Conservation (phyloP, 2,888 invertebrate genomes). For the Synergus itoensis region DNA sequence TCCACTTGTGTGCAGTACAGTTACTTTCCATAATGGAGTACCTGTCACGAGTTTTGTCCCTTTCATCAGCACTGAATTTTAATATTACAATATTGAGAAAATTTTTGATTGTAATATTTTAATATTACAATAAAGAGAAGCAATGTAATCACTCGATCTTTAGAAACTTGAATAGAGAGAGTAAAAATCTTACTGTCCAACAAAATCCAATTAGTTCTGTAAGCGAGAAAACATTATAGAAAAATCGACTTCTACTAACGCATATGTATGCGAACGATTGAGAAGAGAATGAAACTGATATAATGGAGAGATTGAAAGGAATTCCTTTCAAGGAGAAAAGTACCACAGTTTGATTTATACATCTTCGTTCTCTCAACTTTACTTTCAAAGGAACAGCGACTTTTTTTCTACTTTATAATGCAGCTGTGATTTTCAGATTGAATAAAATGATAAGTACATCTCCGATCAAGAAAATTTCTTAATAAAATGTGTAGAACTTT, state of each 20-base stretch:
- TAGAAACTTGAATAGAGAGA: background rate
- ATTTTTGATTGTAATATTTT: too few relatives aligned
- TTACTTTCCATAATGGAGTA: conserved; percentile 50
- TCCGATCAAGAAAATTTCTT: too few relatives aligned
- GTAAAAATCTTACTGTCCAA: background rate
- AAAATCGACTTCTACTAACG: background rate
- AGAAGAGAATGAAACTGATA: background rate
- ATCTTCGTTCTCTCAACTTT: background rate
- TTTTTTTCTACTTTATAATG: background rate
- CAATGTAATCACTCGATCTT: conserved; percentile 17
- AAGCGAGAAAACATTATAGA: background rate
- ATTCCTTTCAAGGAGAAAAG: background rate
- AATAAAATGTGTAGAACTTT: too few relatives aligned
- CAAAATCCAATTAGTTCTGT: background rate
- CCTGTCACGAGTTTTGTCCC: conserved; percentile 45
- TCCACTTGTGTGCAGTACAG: conserved; percentile 14
- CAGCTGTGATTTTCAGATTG: background rate
- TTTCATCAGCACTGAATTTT: conserved; percentile 15
- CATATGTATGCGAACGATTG: background rate
- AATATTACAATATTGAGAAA: background rate
- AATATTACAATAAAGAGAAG: background rate
- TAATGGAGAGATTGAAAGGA: background rate
- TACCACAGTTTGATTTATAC: background rate
- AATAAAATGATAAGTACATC: background rate
- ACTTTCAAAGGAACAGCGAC: background rate